Evolutionary conservation across 2,797 vertebrate genomes (phyloP).

Genomic region (Australoheros facetus): DNA sequence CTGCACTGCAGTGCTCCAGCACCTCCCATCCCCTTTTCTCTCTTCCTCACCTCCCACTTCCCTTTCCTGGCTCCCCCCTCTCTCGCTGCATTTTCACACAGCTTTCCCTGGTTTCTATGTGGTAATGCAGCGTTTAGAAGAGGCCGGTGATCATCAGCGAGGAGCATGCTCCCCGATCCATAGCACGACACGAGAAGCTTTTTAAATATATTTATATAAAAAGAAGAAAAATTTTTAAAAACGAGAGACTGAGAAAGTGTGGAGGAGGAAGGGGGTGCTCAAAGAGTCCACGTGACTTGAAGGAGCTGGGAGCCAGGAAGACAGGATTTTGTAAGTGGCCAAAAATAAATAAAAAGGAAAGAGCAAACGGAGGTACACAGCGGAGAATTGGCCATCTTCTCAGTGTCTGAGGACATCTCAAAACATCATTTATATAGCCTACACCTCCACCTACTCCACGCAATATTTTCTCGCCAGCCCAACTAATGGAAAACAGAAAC

Average conservation of each 20-base stretch:
- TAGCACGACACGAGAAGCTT: not conserved
- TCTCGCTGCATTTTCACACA: constrained; percentile 55
- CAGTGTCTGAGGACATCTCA: constrained; percentile 15
- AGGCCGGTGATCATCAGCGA: constrained; percentile 41
- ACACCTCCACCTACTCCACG: constrained; percentile 21
- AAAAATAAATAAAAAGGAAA: not conserved
- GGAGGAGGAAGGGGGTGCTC: constrained; percentile 10
- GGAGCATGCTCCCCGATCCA: constrained; percentile 35
- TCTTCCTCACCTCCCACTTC: constrained; percentile 33
- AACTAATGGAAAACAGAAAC: not conserved
- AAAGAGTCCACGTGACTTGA: constrained; percentile 24
- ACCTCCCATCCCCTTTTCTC: constrained; percentile 49
- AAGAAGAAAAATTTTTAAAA: not conserved
- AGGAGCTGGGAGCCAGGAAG: constrained; percentile 12
- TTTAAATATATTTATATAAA: not conserved
- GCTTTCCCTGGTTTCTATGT: constrained; percentile 37
- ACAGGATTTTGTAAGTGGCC: constrained; percentile 23
- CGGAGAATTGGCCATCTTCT: constrained; percentile 18
- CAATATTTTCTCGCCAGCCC: not conserved
- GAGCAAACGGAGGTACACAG: not conserved
- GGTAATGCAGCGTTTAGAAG: constrained; percentile 6
- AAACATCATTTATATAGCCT: constrained; percentile 31
- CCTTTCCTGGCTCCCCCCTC: constrained; percentile 28
- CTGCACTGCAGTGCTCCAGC: constrained; percentile 86
- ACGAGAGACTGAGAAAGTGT: constrained; percentile 1